Evolutionary conservation across 2,113 vertebrate species (phyloP).

Genomic region (Willisornis vidua): DNA sequence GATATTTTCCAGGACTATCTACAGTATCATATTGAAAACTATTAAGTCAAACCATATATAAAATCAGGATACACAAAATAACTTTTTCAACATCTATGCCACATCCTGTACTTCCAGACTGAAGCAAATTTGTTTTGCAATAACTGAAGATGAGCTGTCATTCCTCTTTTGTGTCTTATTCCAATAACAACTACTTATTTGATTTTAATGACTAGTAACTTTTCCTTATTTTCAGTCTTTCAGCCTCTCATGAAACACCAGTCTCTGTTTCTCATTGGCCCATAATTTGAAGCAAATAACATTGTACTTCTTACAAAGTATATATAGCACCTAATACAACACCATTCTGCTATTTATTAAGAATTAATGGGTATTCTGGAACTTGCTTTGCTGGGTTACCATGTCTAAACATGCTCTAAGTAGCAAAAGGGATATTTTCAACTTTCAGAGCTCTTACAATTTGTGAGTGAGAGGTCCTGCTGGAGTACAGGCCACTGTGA

Average conservation of each 20-base stretch:
- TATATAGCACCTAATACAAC: background rate
- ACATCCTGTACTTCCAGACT: background rate
- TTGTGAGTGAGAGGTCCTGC: background rate
- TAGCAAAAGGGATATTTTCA: background rate
- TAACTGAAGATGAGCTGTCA: background rate
- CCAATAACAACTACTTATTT: background rate
- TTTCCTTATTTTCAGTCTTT: constrained; percentile 2
- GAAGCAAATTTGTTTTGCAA: background rate
- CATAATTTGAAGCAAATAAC: background rate
- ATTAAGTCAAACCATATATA: background rate
- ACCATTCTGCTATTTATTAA: background rate
- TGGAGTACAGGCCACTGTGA: background rate
- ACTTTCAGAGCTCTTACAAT: background rate
- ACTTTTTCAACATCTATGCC: background rate
- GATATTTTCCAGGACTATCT: background rate
- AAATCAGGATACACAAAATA: constrained; percentile 18
- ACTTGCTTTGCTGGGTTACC: background rate
- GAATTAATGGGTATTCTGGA: background rate
- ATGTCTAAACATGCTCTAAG: background rate
- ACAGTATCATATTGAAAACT: background rate
- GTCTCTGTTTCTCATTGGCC: background rate
- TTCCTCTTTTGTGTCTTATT: background rate
- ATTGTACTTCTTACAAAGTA: background rate
- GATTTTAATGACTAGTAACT: background rate
- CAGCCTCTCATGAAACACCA: background rate